Evolutionary conservation across 2,797 vertebrate genomes (phyloP).

Genomic region (Balearica regulorum): DNA sequence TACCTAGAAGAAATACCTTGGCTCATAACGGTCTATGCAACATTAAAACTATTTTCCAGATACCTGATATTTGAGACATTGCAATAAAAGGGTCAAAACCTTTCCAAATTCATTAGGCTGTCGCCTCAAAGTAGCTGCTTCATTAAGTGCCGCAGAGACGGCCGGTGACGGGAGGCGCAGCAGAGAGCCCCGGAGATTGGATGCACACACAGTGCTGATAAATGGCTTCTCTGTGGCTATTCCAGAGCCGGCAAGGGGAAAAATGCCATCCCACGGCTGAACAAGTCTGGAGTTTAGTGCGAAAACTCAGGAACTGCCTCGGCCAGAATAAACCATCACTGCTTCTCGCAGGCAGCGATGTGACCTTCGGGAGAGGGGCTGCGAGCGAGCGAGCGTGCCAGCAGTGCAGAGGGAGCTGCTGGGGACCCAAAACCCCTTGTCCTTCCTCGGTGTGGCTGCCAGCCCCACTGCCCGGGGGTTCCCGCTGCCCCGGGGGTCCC

Average conservation of each 20-base stretch:
- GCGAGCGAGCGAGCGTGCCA: not conserved
- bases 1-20: not conserved
- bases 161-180: not conserved
- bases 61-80: not conserved
- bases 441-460: rapidly evolving
- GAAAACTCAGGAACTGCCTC: not conserved
- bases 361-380: not conserved
- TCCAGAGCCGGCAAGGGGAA: not conserved
- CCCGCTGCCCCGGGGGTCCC: not conserved
- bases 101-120: not conserved
- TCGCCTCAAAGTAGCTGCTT: not conserved
- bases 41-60: constrained; percentile 2
- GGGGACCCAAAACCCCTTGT: not conserved
- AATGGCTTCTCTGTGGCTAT: constrained; percentile 1
- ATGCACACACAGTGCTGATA: not conserved
- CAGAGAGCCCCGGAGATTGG: constrained; percentile 22
- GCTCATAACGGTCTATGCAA: not conserved
- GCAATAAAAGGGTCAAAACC: not conserved
- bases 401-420: not conserved
- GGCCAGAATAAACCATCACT: not conserved
- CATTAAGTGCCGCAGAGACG: not conserved
- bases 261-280: constrained; percentile 20
- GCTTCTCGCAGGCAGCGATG: not conserved
- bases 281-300: not conserved
- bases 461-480: rapidly evolving